Evolutionary conservation across 1,140 invertebrate genomes (phyloP), one percentile per base, ranked within the genome.

Genomic region (Theocolax elegans): DNA sequence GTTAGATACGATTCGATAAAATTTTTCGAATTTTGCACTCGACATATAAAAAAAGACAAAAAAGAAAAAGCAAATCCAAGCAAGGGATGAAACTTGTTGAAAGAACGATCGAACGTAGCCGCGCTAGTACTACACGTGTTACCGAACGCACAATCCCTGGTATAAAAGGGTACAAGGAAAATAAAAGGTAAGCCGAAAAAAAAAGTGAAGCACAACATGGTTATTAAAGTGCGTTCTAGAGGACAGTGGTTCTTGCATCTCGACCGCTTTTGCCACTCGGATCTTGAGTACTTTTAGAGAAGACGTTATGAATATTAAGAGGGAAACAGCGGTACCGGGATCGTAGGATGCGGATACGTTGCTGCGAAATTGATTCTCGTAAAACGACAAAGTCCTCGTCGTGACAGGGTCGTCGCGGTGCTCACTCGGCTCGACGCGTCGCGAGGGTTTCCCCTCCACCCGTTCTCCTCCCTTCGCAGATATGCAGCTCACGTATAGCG

Each of bases 231-330:
- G 69, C 70, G 67, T 75, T 79, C 53, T 76, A 71, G 42, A 72
- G 56, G 70, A 70, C 51, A 58, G 48, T n/a, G 40, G 29, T n/a
- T n/a, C 29, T 59, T 17, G 35, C 56, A 44, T 66, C 62, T 29
- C 25, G 27, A 48, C 51, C 8, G 25, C 35, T 65, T 65, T 65
- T 21, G 38, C 49, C 49, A 27, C 42, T 40, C 10, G 7, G 23
- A n/a, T n/a, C n/a, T n/a, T n/a, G n/a, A n/a, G n/a, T n/a, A n/a
- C n/a, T n/a, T n/a, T n/a, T n/a, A n/a, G n/a, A 38, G 48, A 72
- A 76, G 66, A 77, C 74, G 71, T 78, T 74, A 78, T 79, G 77
- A 78, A 79, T 79, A 79, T 76, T 78, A 79, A 79, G 71, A 56
- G 60, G 63, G 23, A 21, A 25, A 31, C 31, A 38, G 53, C 53